A percentile compares a stretch with the other conserved stretches of the same genome.
phyloP scores from a whole-genome alignment of 2,888 invertebrate genomes.

The Chromoteleia sp. region DNA sequence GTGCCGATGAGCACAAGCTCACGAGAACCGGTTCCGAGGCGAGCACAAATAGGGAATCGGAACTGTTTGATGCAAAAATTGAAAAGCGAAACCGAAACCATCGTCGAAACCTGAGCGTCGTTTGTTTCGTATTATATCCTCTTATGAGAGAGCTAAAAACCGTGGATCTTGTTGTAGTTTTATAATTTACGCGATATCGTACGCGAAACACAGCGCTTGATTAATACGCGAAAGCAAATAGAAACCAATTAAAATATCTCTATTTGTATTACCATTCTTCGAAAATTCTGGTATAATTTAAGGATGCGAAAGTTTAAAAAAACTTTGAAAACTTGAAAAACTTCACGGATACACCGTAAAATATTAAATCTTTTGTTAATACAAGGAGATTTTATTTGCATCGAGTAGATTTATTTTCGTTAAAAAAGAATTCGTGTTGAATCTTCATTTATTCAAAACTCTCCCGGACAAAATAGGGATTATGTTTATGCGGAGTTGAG shows the following conservation, averaged over 20 bases:
- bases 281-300: too few relatives aligned
- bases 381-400: too few relatives aligned
- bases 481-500: constrained; percentile 49
- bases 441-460: constrained; percentile 56
- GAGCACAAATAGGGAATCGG: constrained; percentile 47
- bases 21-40: constrained; percentile 40
- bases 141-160: constrained; percentile 22
- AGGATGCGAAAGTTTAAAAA: too few relatives aligned
- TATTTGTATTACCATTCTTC: too few relatives aligned
- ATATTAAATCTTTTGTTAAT: too few relatives aligned
- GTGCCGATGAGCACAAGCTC: constrained; percentile 47
- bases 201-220: too few relatives aligned
- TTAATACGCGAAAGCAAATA: constrained; percentile 29
- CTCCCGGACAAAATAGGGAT: constrained; percentile 51
- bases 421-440: too few relatives aligned
- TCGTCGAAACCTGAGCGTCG: constrained; percentile 38
- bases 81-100: constrained; percentile 50
- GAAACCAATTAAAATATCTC: too few relatives aligned
- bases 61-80: constrained; percentile 53
- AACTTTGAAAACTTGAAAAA: too few relatives aligned
- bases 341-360: too few relatives aligned
- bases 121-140: constrained; percentile 32
- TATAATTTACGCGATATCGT: too few relatives aligned
- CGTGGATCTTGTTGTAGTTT: not conserved
- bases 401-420: too few relatives aligned